Evolutionary conservation across 2,797 vertebrate species (phyloP), one percentile per base, ranked within the genome.

Genomic region (Argyrosomus regius): DNA sequence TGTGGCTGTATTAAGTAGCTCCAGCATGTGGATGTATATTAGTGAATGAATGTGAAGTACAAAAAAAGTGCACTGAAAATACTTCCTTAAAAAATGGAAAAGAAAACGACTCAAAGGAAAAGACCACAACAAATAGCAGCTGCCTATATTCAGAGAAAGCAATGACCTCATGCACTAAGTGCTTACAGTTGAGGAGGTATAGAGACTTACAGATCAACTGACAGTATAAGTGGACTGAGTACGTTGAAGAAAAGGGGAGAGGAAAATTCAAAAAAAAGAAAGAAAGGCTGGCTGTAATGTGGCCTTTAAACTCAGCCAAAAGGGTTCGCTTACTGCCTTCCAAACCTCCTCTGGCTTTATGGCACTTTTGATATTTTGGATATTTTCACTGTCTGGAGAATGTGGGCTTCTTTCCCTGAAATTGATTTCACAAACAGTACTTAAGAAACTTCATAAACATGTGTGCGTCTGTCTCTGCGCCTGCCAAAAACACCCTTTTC

Each of bases 401-500:
- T 58, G n/a, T 70, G 26, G 65, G 24, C 64, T 76, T 60, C 67
- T 52, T 49, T 73, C 49, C 22, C 41, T 49, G 49, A 75, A 86
- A 85, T 68, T 48, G 45, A 91, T 90, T 91, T 90, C 60, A 84
- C 78, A 87, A 87, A 89, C 69, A 82, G 35, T 57, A 26, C 61
- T 68, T 22, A 26, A 72, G 56, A 63, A 83, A 85, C 78, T 75
- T 81, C n/a, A 78, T 81, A 87, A 92, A 89, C 83, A 91, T 85
- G 48, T 93, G 84, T 62, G 65, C 54, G 75, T 68, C 28, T 53
- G 66, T 62, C 72, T 50, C 71, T 31, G 61, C 50, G 77, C 28
- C 75, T 84, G 71, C 85, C 78, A 76, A 64, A 81, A 73, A 80
- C 28, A 31, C 18, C 61, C 28, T 75, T 79, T 68, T 84, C 78